A percentile compares a stretch with the other conserved stretches of the same genome.
Evolutionary conservation across 92 coral and sea anemone genomes (phyloP).

Genomic region (Actinernus sp.): DNA sequence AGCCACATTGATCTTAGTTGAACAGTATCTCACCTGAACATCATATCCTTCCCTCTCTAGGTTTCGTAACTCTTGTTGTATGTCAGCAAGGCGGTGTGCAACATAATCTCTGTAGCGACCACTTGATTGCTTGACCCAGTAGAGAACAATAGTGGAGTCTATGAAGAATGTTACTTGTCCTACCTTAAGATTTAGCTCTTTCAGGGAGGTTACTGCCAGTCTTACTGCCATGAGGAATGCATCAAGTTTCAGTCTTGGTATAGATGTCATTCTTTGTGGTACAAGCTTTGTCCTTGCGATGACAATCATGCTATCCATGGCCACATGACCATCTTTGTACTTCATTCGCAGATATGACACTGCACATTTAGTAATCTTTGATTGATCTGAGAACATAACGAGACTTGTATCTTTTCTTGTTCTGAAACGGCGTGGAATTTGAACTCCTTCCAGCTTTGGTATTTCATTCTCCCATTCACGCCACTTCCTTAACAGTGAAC

Average conservation of each 20-base stretch:
- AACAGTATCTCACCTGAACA: conserved; percentile 14
- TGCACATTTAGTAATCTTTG: conserved; percentile 4
- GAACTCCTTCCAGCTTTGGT: not conserved
- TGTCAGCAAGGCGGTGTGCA: conserved; percentile 29
- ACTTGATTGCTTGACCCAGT: conserved; percentile 37
- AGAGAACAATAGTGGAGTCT: conserved; percentile 9
- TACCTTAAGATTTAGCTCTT: not conserved
- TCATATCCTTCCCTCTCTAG: conserved; percentile 7
- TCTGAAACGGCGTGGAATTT: conserved; percentile 7
- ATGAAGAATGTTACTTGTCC: not conserved
- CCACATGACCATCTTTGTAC: not conserved
- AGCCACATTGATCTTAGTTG: conserved; percentile 14
- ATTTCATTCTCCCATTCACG: conserved; percentile 37
- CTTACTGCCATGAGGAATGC: not conserved
- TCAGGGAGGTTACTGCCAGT: not conserved
- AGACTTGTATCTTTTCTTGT: not conserved
- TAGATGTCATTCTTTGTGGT: too few species aligned
- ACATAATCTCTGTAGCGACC: conserved; percentile 32
- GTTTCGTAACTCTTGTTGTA: conserved; percentile 1
- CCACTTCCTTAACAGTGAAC: conserved; percentile 49
- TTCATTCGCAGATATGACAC: not conserved
- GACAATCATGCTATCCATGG: too few species aligned
- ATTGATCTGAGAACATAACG: not conserved
- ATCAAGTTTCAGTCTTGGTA: conserved; percentile 1
- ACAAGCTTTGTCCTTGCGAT: too few species aligned